Evolutionary conservation across 2,888 invertebrate species (phyloP).

Genomic region (Phrixothrix hirtus): DNA sequence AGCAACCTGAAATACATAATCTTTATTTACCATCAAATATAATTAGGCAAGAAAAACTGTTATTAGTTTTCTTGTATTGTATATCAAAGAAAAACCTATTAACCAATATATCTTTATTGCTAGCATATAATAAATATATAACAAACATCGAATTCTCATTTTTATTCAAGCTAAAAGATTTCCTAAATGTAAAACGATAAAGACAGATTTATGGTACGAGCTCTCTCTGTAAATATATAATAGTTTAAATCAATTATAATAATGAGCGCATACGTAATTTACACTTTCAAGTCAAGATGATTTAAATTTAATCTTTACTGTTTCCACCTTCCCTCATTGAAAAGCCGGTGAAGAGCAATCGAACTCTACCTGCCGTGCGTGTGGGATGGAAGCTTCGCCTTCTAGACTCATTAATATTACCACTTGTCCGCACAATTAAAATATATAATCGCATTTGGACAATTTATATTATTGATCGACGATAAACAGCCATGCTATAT

Average conservation of each 20-base stretch:
- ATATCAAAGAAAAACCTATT: no score
- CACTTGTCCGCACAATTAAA: slow-evolving; percentile 57
- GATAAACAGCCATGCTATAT: slow-evolving; percentile 50
- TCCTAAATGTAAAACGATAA: no score
- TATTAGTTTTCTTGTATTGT: slow-evolving; percentile 4
- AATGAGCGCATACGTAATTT: slow-evolving; percentile 3
- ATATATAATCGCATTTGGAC: slow-evolving; percentile 57
- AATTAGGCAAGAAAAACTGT: no score
- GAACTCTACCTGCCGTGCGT: slow-evolving; percentile 49
- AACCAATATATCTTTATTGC: no score
- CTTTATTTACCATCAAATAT: no score
- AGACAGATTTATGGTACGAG: no score
- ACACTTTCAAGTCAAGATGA: slow-evolving; percentile 15
- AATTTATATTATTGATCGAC: slow-evolving; percentile 58
- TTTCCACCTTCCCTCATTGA: slow-evolving; percentile 11
- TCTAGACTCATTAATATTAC: slow-evolving; percentile 54
- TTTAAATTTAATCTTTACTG: slow-evolving; percentile 18
- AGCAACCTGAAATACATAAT: slow-evolving; percentile 24
- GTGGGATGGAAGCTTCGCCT: slow-evolving; percentile 46
- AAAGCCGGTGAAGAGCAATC: slow-evolving; percentile 16
- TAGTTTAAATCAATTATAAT: no score
- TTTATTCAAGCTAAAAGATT: no score
- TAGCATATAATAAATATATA: no score
- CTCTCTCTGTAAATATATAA: no score
- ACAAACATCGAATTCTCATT: no score